Base-by-base conservation (phyloP, 2,888 invertebrate genomes). In the Orgyia antiqua region DNA sequence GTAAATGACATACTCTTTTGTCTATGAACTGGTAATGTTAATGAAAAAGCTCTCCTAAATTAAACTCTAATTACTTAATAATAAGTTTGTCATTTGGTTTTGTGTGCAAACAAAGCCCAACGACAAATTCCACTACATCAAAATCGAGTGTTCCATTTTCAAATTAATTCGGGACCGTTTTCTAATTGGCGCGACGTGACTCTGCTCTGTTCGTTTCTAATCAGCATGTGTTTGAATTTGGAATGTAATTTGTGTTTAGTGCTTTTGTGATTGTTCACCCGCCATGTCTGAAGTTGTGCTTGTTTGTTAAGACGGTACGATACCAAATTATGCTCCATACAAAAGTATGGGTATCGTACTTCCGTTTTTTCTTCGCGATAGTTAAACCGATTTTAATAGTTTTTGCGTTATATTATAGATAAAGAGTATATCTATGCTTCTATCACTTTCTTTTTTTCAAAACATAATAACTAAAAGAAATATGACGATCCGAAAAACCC, bases 131-230 rank as follows among this genome's bases (percentile, higher is more conserved):
- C 79, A 80, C 79, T 84, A 80, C 75, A 79, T 86, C 84, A 86
- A 80, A 78, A 76, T 83, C 74, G 79, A 84, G 83, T 74, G 80
- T 76, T 79, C 80, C 69, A 75, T 82, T 83, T 84, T 82, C 74
- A 71, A 83, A 82, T 83, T 80, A 82, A 82, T 80, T 78, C 71
- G 56, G 72, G 63, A 66, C 68, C 50, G 74, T 76, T 77, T 79
- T 78, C 80, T 86, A 84, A 86, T 86, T 86, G 84, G 82, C 65
- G 82, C 66, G 68, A 80, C 84, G 83, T 82, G 80, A 79, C 78
- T 77, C 65, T 63, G 50, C 61, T 67, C 51, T 63, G 72, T 73
- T 74, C 62, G 33, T 45, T 38, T 73, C 69, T 77, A 78, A 80
- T 79, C 75, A 71, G 63, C 57, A 60, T 54, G 54, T 68, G 72